Evolutionary conservation across 2,888 invertebrate genomes (phyloP).

Genomic region (Bembecia ichneumoniformis): DNA sequence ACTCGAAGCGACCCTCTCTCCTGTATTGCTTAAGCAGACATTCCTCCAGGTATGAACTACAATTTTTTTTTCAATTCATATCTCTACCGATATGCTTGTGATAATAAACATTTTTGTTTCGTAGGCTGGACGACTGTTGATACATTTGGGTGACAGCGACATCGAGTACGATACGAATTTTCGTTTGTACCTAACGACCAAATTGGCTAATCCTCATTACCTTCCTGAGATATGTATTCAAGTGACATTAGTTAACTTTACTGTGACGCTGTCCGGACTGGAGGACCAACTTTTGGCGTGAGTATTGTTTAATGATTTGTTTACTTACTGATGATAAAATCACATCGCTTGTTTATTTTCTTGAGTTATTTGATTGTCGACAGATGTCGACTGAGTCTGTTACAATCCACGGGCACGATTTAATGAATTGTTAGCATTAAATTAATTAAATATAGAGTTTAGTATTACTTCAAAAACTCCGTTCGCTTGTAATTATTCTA

Average conservation of each 20-base stretch:
- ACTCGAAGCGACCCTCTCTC: constrained; percentile 88
- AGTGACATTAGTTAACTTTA: constrained; percentile 93
- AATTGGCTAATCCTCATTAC: constrained; percentile 93
- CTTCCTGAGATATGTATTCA: constrained; percentile 93
- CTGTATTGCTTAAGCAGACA: constrained; percentile 86
- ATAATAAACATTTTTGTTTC: neutral
- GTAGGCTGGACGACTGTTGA: constrained; percentile 83
- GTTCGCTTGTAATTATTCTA: no score
- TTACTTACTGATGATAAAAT: no score
- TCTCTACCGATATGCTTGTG: no score
- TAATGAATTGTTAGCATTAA: no score
- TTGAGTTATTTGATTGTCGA: no score
- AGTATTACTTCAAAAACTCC: no score
- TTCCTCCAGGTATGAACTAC: constrained; percentile 75
- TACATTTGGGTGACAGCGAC: constrained; percentile 87
- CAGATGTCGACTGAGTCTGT: no score
- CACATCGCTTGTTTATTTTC: no score
- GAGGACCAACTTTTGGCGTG: constrained; percentile 94
- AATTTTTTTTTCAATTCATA: no score
- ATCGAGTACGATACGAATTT: constrained; percentile 93
- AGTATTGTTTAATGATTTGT: no score
- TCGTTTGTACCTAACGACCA: constrained; percentile 91
- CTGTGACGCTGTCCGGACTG: constrained; percentile 89
- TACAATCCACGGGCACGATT: no score
- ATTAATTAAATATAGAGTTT: no score